Base-by-base conservation (phyloP, 2,888 invertebrate genomes). In the Sminthurinus aureus region DNA sequence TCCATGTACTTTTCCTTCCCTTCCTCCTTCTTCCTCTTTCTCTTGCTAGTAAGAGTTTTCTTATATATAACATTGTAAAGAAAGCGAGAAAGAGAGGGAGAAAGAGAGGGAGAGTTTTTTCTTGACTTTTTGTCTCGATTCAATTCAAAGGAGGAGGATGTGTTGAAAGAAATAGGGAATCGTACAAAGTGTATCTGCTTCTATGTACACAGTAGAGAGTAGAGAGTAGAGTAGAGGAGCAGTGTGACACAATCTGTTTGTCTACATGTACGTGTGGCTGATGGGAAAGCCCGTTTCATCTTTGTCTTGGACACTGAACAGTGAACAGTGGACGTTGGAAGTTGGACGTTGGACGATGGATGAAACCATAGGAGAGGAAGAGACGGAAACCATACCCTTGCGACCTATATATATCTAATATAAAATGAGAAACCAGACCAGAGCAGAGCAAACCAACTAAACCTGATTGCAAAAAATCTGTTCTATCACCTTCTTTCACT, bases 341-440 rank as follows among this genome's bases (percentile, higher is more conserved):
- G 24, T 73, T 13, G 20, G 24, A n/a, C n/a, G 24, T 20, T 73
- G 13, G 69, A 11, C 69, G n/a, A 9, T 13, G 71, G 12, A 13
- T n/a, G 71, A 24, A 26, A 73, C 26, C 18, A 3, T 52, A 85
- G 85, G 85, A 85, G 84, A 85, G 66, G 83, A 85, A 85, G 66
- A 84, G 83, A 85, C 84, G 83, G 86, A 76, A 88, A 87, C 86
- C 87, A 87, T 85, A 86, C 88, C 88, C 88, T 79, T 82, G 88
- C 86, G 87, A 86, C 86, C 86, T 83, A 86, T 87, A 38, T 38
- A 38, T 6, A 38, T 38, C 38, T 38, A 38, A 38, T 38, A 38
- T 38, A 38, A 6, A 38, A 38, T 38, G 38, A 38, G 38, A 38
- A 38, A 26, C 51, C 50, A 51, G 12, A 18, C 4, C 9, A 50